Conservation (phyloP, 2,113 vertebrate genomes). For the Salvator merianae region DNA sequence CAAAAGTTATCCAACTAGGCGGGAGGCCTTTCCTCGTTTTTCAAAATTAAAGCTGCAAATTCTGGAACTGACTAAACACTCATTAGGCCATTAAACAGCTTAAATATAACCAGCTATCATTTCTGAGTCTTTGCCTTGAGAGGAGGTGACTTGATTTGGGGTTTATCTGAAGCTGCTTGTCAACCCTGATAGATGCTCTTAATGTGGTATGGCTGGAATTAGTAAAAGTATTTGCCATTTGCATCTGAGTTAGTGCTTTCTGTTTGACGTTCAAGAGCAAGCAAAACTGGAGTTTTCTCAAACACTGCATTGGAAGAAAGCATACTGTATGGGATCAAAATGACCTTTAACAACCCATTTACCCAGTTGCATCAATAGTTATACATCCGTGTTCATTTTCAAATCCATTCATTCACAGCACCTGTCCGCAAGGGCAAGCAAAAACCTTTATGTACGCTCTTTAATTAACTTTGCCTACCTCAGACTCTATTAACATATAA, state of each 20-base stretch:
- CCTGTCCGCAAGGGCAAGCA: conserved; percentile 62
- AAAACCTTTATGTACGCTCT: conserved; percentile 61
- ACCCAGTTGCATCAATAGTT: conserved; percentile 58
- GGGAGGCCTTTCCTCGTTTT: not conserved
- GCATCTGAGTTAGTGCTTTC: not conserved
- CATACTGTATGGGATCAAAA: conserved; percentile 46
- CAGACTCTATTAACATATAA: conserved; percentile 65
- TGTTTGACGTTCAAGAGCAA: conserved; percentile 52
- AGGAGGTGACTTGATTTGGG: not conserved
- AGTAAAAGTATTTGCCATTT: conserved; percentile 3
- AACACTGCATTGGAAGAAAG: conserved; percentile 40
- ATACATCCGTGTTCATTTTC: conserved; percentile 49
- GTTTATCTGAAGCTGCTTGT: not conserved
- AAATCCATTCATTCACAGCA: conserved; percentile 59
- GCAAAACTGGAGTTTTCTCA: conserved; percentile 31
- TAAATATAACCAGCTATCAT: not conserved
- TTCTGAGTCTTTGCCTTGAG: not conserved
- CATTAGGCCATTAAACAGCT: not conserved
- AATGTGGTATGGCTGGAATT: conserved; percentile 7
- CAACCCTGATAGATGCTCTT: not conserved
- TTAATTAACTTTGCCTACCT: conserved; percentile 61
- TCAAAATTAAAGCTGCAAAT: not conserved
- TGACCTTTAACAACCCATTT: conserved; percentile 55
- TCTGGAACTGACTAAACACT: not conserved
- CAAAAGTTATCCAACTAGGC: not conserved